These are phyloP conservation scores for Xiphydria camelus DNA, from an alignment of 2,888 invertebrate genomes.

Conservation along the genomic window DNA sequence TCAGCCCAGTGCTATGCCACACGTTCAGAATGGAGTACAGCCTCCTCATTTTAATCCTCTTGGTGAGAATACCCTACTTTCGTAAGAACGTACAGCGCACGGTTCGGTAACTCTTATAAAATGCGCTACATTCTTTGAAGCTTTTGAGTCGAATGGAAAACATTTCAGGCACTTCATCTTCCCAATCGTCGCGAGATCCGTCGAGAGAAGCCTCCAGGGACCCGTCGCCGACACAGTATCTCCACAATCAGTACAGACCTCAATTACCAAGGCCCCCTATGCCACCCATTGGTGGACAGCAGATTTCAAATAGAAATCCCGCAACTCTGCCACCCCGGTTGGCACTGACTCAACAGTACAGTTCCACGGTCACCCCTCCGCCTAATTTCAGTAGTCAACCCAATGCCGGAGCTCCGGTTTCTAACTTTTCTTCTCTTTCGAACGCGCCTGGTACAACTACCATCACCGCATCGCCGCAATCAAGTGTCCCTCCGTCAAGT, in stretches of 20 bases:
- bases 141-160: neutral
- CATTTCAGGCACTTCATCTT: conserved; percentile 52
- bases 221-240: conserved; percentile 53
- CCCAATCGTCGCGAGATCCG: conserved; percentile 59
- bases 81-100: neutral
- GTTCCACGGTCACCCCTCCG: conserved; percentile 8
- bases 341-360: conserved; percentile 20
- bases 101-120: too few species aligned
- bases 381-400: conserved; percentile 8
- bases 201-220: conserved; percentile 56
- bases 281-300: conserved; percentile 47
- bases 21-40: conserved; percentile 46
- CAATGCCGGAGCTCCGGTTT: conserved; percentile 3
- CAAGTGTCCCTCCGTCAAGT: conserved; percentile 9
- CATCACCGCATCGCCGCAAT: conserved; percentile 8
- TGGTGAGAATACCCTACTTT: conserved; percentile 29
- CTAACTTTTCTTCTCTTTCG: neutral
- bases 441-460: neutral
- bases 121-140: conserved; percentile 1
- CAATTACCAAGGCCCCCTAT: conserved; percentile 39
- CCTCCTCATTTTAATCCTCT: conserved; percentile 39
- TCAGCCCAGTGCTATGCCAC: conserved; percentile 34
- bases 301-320: conserved; percentile 20
- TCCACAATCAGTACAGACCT: conserved; percentile 43
- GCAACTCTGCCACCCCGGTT: conserved; percentile 14